These are phyloP conservation scores for Daboia siamensis DNA, from an alignment of 2,113 vertebrate species.

Conservation along the genomic window DNA sequence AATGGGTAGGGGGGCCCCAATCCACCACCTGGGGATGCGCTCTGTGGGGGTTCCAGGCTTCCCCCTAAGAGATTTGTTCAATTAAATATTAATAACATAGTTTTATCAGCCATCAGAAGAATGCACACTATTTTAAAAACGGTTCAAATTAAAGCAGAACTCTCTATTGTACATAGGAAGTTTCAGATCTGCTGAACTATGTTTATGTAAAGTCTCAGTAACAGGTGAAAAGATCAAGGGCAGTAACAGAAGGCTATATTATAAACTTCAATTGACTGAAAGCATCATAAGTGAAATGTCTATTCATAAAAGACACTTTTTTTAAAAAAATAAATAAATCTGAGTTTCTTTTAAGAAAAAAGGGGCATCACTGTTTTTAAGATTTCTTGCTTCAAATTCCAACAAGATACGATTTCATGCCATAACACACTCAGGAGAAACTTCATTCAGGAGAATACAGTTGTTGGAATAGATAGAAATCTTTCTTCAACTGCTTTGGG, in stretches of 20 bases:
- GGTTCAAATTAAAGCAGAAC: not conserved
- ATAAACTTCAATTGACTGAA: not conserved
- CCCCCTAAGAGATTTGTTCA: not conserved
- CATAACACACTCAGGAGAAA: too few relatives aligned
- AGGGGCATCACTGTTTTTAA: not conserved
- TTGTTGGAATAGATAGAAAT: too few relatives aligned
- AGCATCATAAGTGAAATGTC: not conserved
- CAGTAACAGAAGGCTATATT: too few relatives aligned
- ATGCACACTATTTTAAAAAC: not conserved
- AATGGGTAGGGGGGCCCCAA: too few relatives aligned
- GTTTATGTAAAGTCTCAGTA: not conserved
- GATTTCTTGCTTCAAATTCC: not conserved
- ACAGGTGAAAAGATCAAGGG: not conserved
- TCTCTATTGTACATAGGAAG: not conserved
- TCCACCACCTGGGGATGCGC: too few relatives aligned
- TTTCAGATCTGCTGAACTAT: not conserved
- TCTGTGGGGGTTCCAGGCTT: too few relatives aligned
- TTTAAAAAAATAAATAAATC: not conserved
- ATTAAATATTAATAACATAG: not conserved
- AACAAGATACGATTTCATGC: not conserved
- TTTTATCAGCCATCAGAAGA: not conserved
- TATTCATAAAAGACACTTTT: too few relatives aligned
- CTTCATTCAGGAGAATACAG: too few relatives aligned
- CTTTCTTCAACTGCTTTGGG: too few relatives aligned
- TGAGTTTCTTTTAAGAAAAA: not conserved